phyloP scores from a whole-genome alignment of 2,888 invertebrate genomes.

The Octonoba sinensis region DNA sequence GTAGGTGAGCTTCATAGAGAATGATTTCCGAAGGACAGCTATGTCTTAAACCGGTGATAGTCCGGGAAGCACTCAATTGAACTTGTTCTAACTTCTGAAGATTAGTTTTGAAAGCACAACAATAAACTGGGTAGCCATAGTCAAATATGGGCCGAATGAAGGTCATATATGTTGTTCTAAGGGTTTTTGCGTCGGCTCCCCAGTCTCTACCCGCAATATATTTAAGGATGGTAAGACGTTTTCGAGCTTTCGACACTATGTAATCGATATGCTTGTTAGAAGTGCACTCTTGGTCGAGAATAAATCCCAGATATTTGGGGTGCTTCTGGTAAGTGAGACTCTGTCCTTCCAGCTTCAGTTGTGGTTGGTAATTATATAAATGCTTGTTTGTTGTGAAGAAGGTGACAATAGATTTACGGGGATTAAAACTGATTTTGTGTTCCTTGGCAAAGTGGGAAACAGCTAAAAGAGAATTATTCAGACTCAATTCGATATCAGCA shows the following conservation, averaged over 20 bases:
- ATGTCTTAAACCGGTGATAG: background rate
- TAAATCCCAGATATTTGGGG: background rate
- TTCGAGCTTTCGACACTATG: conserved; percentile 1
- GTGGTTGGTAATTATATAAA: background rate
- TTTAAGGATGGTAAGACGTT: conserved; percentile 15
- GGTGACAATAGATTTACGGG: background rate
- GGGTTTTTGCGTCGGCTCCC: conserved; percentile 21
- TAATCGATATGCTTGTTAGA: too few relatives aligned
- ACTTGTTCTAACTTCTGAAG: background rate
- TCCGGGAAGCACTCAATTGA: background rate
- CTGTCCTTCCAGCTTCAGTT: background rate
- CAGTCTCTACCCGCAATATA: conserved; percentile 15
- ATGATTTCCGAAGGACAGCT: background rate
- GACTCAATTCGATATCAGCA: conserved; percentile 5
- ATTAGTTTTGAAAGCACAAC: background rate
- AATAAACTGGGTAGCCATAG: too few relatives aligned
- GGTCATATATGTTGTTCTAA: too few relatives aligned
- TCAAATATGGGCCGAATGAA: background rate
- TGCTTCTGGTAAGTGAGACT: background rate
- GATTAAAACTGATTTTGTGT: background rate
- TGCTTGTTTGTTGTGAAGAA: conserved; percentile 7
- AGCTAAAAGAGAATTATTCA: background rate
- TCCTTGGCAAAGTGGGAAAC: conserved; percentile 1
- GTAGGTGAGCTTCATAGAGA: background rate
- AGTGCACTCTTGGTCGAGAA: background rate